Evolutionary conservation across 2,888 invertebrate species (phyloP).

Genomic region (Nymphalis polychloros): DNA sequence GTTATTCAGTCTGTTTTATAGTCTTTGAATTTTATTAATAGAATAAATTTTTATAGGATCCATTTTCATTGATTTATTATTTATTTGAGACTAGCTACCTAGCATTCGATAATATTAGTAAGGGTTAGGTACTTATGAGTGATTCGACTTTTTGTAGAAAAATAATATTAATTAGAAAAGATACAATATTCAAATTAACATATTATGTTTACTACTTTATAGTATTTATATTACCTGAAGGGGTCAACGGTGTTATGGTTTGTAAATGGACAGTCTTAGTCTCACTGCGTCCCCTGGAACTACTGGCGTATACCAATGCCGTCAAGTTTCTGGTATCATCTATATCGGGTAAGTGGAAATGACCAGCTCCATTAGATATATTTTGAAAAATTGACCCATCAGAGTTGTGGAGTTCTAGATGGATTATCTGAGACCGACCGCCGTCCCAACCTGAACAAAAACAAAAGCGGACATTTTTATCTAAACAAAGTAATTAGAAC

Average conservation of each 20-base stretch:
- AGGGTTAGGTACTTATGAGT: too few species aligned
- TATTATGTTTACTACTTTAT: too few species aligned
- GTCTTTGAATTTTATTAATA: too few species aligned
- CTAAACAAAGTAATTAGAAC: too few species aligned
- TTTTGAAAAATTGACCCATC: conserved; percentile 52
- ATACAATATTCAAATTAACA: too few species aligned
- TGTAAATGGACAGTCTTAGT: conserved; percentile 47
- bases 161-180: too few species aligned
- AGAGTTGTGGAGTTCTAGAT: conserved; percentile 52
- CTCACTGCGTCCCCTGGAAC: conserved; percentile 54
- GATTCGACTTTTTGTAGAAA: too few species aligned
- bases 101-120: too few species aligned
- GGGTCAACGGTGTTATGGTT: conserved; percentile 48
- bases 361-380: conserved; percentile 52
- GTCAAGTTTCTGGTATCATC: conserved; percentile 54
- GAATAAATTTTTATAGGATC: too few species aligned
- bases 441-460: conserved; percentile 63
- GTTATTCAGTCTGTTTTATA: too few species aligned
- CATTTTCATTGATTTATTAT: too few species aligned
- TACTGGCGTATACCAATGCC: conserved; percentile 58
- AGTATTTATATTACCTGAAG: conserved; percentile 48
- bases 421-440: conserved; percentile 59
- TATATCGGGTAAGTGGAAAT: conserved; percentile 53
- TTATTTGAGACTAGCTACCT: too few species aligned
- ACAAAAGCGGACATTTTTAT: background rate